phyloP scores from a whole-genome alignment of 1,140 invertebrate species.

The Riptortus pedestris region DNA sequence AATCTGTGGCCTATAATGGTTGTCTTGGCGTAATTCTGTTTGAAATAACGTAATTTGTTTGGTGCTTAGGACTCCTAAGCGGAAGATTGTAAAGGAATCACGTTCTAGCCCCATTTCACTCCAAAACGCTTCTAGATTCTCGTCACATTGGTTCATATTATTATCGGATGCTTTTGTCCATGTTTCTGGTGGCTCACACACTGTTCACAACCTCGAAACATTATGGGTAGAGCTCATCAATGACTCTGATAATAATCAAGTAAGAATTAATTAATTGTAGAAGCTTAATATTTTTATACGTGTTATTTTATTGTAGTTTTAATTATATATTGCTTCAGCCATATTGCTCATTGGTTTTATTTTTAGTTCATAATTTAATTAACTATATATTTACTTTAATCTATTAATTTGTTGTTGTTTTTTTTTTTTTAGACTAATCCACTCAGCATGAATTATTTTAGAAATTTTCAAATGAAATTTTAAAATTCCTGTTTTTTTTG shows the following conservation, averaged over 20 bases:
- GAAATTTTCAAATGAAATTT: no score
- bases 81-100: slow-evolving; percentile 67
- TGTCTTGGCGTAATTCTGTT: no score
- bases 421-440: no score
- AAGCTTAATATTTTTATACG: slow-evolving; percentile 5
- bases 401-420: no score
- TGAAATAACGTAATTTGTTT: no score
- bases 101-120: slow-evolving; percentile 55
- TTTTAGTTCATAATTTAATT: neutral
- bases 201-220: slow-evolving; percentile 55
- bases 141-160: slow-evolving; percentile 63
- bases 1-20: no score
- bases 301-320: no score
- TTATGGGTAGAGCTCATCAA: slow-evolving; percentile 62
- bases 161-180: slow-evolving; percentile 65
- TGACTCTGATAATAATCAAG: slow-evolving; percentile 45
- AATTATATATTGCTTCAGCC: no score
- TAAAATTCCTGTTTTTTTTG: no score
- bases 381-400: slow-evolving; percentile 32
- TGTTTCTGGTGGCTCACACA: slow-evolving; percentile 49
- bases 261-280: slow-evolving; percentile 28
- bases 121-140: slow-evolving; percentile 53
- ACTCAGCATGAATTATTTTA: no score
- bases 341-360: no score
- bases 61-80: slow-evolving; percentile 48